Evolutionary conservation across 1,140 invertebrate species (phyloP).

Genomic region (Aphaenogaster ashmeadi): DNA sequence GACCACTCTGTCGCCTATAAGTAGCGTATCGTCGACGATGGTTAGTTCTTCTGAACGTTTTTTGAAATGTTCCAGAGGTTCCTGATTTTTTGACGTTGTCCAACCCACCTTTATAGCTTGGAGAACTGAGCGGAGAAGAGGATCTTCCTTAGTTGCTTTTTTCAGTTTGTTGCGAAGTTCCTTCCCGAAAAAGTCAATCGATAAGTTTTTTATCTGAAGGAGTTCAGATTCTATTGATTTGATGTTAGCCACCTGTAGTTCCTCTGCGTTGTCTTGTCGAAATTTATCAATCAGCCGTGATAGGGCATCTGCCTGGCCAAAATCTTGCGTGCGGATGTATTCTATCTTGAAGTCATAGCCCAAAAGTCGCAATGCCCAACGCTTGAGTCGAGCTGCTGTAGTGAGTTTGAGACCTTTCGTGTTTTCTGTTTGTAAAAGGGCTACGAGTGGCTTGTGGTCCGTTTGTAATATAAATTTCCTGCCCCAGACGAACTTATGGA

Average conservation of each 20-base stretch:
- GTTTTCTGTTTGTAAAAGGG: too few species aligned
- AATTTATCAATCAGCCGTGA: slow-evolving; percentile 11
- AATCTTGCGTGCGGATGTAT: background rate
- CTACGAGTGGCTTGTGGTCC: too few species aligned
- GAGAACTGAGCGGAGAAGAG: background rate
- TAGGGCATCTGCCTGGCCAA: background rate
- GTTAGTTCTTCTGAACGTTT: background rate
- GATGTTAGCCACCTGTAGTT: background rate
- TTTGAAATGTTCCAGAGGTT: background rate
- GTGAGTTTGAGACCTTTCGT: background rate
- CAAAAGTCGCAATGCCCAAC: background rate
- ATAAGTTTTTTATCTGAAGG: background rate
- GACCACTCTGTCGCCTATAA: slow-evolving; percentile 68
- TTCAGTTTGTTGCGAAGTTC: background rate
- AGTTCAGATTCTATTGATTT: background rate
- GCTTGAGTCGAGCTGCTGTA: background rate
- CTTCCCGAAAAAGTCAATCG: slow-evolving; percentile 17
- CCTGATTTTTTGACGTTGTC: background rate
- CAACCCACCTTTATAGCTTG: background rate
- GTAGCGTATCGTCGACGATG: slow-evolving; percentile 5
- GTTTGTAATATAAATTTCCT: too few species aligned
- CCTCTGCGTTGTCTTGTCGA: background rate
- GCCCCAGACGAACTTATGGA: too few species aligned
- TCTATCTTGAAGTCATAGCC: background rate
- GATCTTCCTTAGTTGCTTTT: background rate